Evolutionary conservation across 2,888 invertebrate genomes (phyloP), one percentile per base, ranked within the genome.

Genomic region (Brachyptera risi): DNA sequence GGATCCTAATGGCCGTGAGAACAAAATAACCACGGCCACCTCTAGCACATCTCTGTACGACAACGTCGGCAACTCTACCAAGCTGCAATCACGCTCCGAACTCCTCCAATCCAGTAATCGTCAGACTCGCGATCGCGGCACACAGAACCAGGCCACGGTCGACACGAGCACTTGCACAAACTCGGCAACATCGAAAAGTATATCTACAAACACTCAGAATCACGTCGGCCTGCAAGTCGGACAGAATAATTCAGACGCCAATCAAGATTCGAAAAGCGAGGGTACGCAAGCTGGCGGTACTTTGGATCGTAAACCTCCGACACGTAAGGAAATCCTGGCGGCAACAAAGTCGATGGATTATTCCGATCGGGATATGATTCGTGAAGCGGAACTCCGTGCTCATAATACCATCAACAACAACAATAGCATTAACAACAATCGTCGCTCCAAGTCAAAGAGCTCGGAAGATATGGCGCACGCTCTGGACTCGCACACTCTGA

Each of bases 31-130:
- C 54, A 86, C 90, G 26, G 91, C 91, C 57, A 90, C 92, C n/a
- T 92, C 91, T 65, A 90, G 90, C 68, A 90, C 90, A 38, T 92
- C 92, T 58, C 83, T 94, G 51, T 92, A 92, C 72, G 92, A 92
- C 77, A 92, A 92, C 73, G 92, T 92, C 37, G 74, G 74, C 68
- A 50, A 50, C 50, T 23, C 50, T n/a, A 50, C 15, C 73, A 73
- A 64, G 68, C 71, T 3, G 71, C 69, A 24, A 68, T 69, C 27
- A 70, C 71, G n/a, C 69, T 27, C 31, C 35, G 51, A 51, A 17
- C 51, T 51, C 5, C 27, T 51, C 15, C 21, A 66, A 58, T 60
- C 59, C 5, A 74, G 75, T 64, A 71, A 63, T 23, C 70, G 73
- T 64, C 76, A 76, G 67, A 75, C 74, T 62, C 69, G 76, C 57